Conservation (phyloP, 2,888 invertebrate genomes). For the Zhengitettix transpicula region DNA sequence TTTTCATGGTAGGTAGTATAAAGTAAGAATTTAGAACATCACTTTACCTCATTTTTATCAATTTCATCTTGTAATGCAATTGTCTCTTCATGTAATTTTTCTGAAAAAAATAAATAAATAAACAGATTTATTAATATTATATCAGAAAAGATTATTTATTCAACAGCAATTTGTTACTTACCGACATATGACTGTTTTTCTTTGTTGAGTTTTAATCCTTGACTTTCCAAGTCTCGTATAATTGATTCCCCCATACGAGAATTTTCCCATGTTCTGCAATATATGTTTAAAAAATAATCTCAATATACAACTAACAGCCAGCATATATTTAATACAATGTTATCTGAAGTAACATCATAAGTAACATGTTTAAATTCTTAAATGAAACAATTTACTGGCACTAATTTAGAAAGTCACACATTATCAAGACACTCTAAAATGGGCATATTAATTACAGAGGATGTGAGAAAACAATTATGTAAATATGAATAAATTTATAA, state of each 20-base stretch:
- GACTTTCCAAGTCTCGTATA: slow-evolving; percentile 13
- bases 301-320: background rate
- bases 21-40: no score
- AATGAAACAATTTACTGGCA: no score
- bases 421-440: no score
- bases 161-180: background rate
- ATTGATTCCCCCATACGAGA: slow-evolving; percentile 13
- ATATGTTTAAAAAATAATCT: background rate
- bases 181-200: slow-evolving; percentile 13
- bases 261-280: slow-evolving; percentile 13
- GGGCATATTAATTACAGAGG: no score
- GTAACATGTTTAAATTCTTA: background rate
- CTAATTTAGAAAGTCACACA: no score
- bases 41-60: slow-evolving; percentile 13
- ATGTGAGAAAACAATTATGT: no score
- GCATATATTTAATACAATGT: background rate
- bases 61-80: slow-evolving; percentile 13
- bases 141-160: background rate
- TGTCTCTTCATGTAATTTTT: slow-evolving; percentile 13
- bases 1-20: no score
- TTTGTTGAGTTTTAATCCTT: slow-evolving; percentile 13
- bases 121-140: background rate
- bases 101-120: slow-evolving; percentile 6
- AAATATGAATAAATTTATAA: background rate
- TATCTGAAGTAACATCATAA: background rate